These are phyloP conservation scores for Platycnemis pennipes DNA, from an alignment of 2,888 invertebrate species.

Conservation along the genomic window DNA sequence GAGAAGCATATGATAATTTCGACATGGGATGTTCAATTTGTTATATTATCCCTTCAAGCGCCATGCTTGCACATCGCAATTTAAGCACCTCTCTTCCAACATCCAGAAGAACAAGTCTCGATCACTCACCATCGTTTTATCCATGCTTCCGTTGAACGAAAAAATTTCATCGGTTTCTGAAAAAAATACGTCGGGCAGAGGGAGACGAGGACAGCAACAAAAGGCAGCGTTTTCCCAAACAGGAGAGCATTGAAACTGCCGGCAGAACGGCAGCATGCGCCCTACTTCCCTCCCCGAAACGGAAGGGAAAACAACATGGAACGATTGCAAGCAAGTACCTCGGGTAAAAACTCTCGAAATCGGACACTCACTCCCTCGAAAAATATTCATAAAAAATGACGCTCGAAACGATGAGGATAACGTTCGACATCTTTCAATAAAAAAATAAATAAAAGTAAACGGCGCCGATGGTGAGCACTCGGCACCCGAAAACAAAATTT, in stretches of 20 bases:
- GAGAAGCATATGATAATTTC: not conserved
- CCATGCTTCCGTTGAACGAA: not conserved
- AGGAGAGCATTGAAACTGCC: not conserved
- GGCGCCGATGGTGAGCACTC: not conserved
- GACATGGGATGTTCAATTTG: not conserved
- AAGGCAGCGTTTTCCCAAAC: not conserved
- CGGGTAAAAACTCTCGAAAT: not conserved
- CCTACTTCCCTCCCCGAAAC: not conserved
- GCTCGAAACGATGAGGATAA: not conserved
- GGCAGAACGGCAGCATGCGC: slow-evolving; percentile 16
- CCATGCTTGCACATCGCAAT: not conserved
- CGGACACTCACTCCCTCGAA: not conserved
- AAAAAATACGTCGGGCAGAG: not conserved
- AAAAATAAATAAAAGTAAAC: not conserved
- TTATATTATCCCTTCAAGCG: not conserved
- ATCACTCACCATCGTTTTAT: not conserved
- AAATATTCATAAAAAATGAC: not conserved
- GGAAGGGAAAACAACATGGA: slow-evolving; percentile 46
- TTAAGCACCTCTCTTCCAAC: not conserved
- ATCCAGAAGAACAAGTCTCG: not conserved
- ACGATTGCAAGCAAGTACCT: not conserved
- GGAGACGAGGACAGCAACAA: not conserved
- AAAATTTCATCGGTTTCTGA: not conserved
- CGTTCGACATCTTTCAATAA: not conserved
- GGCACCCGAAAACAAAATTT: not conserved